These are phyloP conservation scores for Lamproptera curius DNA, from an alignment of 2,888 invertebrate species.

Conservation along the genomic window DNA sequence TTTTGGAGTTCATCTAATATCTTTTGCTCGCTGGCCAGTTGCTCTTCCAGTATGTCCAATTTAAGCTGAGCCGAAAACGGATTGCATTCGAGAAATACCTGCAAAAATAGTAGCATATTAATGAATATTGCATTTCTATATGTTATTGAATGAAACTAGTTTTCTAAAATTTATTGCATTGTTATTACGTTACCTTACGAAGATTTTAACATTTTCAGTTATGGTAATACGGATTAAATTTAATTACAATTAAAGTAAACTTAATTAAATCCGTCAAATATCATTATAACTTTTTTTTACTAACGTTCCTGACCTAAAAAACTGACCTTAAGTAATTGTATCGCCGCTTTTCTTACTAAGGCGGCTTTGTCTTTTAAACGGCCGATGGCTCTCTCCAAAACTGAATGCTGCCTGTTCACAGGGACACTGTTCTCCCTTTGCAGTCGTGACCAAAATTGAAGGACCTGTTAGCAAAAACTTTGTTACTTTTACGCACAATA, in stretches of 20 bases:
- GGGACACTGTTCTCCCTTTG: conserved; percentile 90
- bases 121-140: background rate
- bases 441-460: conserved; percentile 90
- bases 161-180: no score
- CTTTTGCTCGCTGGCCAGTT: conserved; percentile 78
- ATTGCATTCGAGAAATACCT: conserved; percentile 89
- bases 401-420: conserved; percentile 80
- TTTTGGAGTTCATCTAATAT: conserved; percentile 81
- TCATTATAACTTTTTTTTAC: no score
- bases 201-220: no score
- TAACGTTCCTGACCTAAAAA: no score
- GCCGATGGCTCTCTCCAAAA: conserved; percentile 82
- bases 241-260: no score
- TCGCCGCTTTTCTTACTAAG: conserved; percentile 90
- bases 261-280: no score
- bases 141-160: no score
- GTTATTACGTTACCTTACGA: no score
- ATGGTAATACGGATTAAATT: no score
- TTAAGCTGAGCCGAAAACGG: conserved; percentile 88
- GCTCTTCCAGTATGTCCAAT: conserved; percentile 75
- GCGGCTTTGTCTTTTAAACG: conserved; percentile 91
- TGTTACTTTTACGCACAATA: no score
- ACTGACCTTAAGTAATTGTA: conserved; percentile 82
- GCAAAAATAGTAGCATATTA: conserved; percentile 33
- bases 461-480: no score